A percentile compares a stretch with the other conserved stretches of the same genome.
These are phyloP conservation scores for Epirrhoe alternata DNA, from an alignment of 2,888 invertebrate genomes.

Conservation along the genomic window DNA sequence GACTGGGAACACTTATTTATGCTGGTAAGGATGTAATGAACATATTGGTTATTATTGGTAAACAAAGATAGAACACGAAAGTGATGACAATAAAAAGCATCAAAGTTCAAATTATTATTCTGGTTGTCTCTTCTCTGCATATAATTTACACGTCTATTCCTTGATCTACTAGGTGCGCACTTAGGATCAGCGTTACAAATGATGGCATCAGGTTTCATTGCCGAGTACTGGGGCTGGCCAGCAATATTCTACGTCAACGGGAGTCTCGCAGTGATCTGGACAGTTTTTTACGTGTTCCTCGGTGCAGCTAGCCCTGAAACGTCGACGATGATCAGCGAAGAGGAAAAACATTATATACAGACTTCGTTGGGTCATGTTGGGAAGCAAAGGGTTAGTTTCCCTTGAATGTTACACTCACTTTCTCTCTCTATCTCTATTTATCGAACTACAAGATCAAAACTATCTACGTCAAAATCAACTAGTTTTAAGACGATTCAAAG, in stretches of 20 bases:
- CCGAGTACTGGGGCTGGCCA: slow-evolving; percentile 88
- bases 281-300: slow-evolving; percentile 81
- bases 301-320: slow-evolving; percentile 87
- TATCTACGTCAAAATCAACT: too few species aligned
- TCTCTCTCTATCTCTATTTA: too few species aligned
- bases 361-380: slow-evolving; percentile 60
- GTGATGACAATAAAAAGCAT: too few species aligned
- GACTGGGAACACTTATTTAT: slow-evolving; percentile 80
- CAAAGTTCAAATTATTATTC: too few species aligned
- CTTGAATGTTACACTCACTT: too few species aligned
- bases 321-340: slow-evolving; percentile 80
- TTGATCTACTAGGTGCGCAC: slow-evolving; percentile 81
- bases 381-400: slow-evolving; percentile 48
- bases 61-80: too few species aligned
- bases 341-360: slow-evolving; percentile 88
- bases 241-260: slow-evolving; percentile 90
- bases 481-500: too few species aligned
- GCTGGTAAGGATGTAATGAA: slow-evolving; percentile 37
- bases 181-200: slow-evolving; percentile 89
- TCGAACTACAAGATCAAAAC: too few species aligned
- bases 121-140: too few species aligned
- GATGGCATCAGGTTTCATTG: slow-evolving; percentile 87
- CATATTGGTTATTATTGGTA: too few species aligned
- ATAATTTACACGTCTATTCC: too few species aligned
- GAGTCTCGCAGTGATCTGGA: slow-evolving; percentile 84